phyloP scores from a whole-genome alignment of 2,113 vertebrate genomes.

The Ia io region DNA sequence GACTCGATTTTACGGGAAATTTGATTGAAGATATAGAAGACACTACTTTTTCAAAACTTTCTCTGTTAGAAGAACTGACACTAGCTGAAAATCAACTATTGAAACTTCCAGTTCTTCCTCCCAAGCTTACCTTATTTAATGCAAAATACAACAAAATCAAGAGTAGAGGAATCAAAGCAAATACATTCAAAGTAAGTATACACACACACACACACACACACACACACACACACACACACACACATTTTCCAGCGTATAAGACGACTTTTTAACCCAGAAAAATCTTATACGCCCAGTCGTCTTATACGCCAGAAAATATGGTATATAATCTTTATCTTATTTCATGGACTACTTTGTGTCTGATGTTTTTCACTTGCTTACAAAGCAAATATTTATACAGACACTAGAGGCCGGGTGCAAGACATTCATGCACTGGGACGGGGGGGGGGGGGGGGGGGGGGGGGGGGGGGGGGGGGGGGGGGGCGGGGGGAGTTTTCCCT shows the following conservation, averaged over 20 bases:
- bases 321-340: neutral
- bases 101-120: constrained; percentile 93
- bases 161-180: constrained; percentile 95
- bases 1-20: constrained; percentile 97
- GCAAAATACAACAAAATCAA: constrained; percentile 93
- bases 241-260: too few species aligned
- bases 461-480: too few species aligned
- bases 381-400: neutral
- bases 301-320: too few species aligned
- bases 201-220: too few species aligned
- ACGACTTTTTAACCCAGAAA: too few species aligned
- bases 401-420: neutral
- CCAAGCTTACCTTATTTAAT: constrained; percentile 90
- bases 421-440: too few species aligned
- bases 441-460: too few species aligned
- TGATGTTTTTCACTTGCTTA: neutral
- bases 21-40: constrained; percentile 97
- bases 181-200: constrained; percentile 94
- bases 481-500: too few species aligned
- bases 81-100: constrained; percentile 93
- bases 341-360: neutral
- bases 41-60: constrained; percentile 91
- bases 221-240: too few species aligned
- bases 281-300: too few species aligned
- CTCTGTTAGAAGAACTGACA: constrained; percentile 90